Percentiles rank a stretch among this genome's conserved stretches.
Evolutionary conservation across 1,140 invertebrate species (phyloP).

Genomic region (Leptinotarsa lineolata): DNA sequence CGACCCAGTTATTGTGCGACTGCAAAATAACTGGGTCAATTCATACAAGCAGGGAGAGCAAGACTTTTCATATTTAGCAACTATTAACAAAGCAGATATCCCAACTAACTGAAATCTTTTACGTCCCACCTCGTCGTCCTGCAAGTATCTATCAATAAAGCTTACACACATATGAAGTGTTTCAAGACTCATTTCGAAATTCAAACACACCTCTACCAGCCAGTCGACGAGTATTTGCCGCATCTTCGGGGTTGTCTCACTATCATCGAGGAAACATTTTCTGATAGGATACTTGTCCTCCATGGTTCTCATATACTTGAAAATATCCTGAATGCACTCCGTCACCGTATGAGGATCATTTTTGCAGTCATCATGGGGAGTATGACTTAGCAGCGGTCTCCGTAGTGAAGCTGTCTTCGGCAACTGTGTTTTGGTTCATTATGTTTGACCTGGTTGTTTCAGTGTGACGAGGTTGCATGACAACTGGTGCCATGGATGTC

Average conservation of each 20-base stretch:
- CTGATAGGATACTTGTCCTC: slow-evolving; percentile 70
- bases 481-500: too few relatives aligned
- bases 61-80: slow-evolving; percentile 95
- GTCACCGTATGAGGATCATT: slow-evolving; percentile 80
- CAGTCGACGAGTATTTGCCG: slow-evolving; percentile 88
- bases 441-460: too few relatives aligned
- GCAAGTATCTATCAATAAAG: slow-evolving; percentile 89
- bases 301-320: slow-evolving; percentile 73
- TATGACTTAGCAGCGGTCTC: too few relatives aligned
- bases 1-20: slow-evolving; percentile 77
- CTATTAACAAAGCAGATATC: slow-evolving; percentile 87
- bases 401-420: too few relatives aligned
- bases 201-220: slow-evolving; percentile 89
- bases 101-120: slow-evolving; percentile 88
- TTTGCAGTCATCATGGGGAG: slow-evolving; percentile 70
- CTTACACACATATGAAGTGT: slow-evolving; percentile 88
- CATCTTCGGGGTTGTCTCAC: slow-evolving; percentile 80
- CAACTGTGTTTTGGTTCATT: too few relatives aligned
- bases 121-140: slow-evolving; percentile 63
- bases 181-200: slow-evolving; percentile 87
- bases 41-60: slow-evolving; percentile 85
- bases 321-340: slow-evolving; percentile 85
- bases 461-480: too few relatives aligned
- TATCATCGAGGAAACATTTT: slow-evolving; percentile 66
- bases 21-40: slow-evolving; percentile 89